Evolutionary conservation across 2,797 vertebrate species (phyloP), one percentile per base, ranked within the genome.

Genomic region (Tenualosa thibaudeaui): DNA sequence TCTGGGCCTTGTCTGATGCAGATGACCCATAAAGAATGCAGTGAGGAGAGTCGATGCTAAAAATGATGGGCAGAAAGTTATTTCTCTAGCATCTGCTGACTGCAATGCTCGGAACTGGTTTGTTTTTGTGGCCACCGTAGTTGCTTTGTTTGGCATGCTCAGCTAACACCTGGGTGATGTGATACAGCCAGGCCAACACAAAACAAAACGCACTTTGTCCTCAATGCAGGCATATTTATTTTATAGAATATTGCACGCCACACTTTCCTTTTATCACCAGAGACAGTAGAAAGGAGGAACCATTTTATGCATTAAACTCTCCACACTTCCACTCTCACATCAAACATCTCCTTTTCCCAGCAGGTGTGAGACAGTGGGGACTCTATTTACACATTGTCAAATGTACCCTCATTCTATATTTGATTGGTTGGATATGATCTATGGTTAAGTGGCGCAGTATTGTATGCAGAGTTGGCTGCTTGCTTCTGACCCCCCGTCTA

Each of bases 21-120:
- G 71, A 78, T 78, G 71, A 78, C 43, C 37, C 71, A 78, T 78
- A 78, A 78, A 78, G 43, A 78, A 78, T 22, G 37, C 40, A 46
- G 46, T 40, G 5, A 43, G 71, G 37, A 78, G 17, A 43, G 31
- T 13, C 68, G 15, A 75, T 43, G 40, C 37, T 78, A 19, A 19
- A 78, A 46, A 46, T 43, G 71, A 12, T 5, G 65, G 5, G 71
- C 37, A 78, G 37, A 40, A 9, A 78, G 71, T 78, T 75, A 75
- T 75, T 75, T 43, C 7, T 43, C 37, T n/a, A 62, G 24, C 58
- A n/a, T 24, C 58, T 62, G 58, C n/a, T 62, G n/a, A 6, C 58
- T 24, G 22, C 58, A 24, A 8, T 24, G 22, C n/a, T 62, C 58
- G 17, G 22, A 24, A 24, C 6, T 10, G 58, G 6, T 62, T 62